Base-by-base conservation (phyloP, 2,113 vertebrate genomes). In the Platichthys flesus region DNA sequence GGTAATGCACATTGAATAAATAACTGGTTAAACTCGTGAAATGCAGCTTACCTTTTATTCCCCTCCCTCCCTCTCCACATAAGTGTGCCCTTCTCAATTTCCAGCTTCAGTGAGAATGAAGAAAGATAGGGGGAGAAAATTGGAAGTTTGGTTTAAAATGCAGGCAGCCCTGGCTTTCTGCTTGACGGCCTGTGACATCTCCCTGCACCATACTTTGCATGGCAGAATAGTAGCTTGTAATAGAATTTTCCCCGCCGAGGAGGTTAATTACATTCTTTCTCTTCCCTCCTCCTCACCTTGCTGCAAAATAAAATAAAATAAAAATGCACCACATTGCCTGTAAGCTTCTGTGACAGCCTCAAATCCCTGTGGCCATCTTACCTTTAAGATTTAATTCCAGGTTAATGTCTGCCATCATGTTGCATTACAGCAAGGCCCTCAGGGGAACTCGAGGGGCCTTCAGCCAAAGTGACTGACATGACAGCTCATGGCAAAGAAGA, bases 131-230 rank as follows among this genome's bases (percentile, higher is more conserved):
- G 82, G 88, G 78, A 85, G 88, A 54, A 82, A 92, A 94, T 91
- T 91, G 90, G 88, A 95, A 94, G 91, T 96, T 95, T 94, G 93
- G 93, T 96, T 96, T 97, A 96, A 96, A 96, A 97, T 96, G 95
- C 96, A 97, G 96, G 96, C 94, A 94, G 95, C 94, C 95, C 93
- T 91, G 89, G 94, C 84, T 94, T 97, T 97, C 95, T 96, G 96
- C 96, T 97, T 93, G 95, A 95, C 92, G 92, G 95, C 93, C 95
- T 96, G 95, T 96, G 97, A 98, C 96, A 96, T 97, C 96, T 96
- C 94, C 91, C 93, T 92, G 92, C 95, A 93, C 93, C 94, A 92
- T 95, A 95, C 94, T 97, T 97, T 97, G 96, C 96, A 96, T 96
- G 95, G 95, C 94, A 96, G 95, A 96, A 93, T 94, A 96, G 94